These are phyloP conservation scores for Nothocercus nigrocapillus DNA, from an alignment of 2,113 vertebrate species.

Conservation along the genomic window DNA sequence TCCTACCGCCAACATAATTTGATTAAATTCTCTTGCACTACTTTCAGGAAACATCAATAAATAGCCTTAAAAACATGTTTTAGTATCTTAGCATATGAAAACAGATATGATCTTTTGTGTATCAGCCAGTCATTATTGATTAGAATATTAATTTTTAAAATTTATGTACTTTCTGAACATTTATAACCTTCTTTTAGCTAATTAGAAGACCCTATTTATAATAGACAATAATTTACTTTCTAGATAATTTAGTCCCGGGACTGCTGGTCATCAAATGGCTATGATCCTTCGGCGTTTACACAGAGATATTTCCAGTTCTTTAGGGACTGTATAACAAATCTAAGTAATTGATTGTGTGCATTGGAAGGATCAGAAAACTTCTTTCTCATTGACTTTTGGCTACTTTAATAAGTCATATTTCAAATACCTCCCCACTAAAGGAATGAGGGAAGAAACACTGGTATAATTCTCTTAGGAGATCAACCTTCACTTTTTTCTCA, in stretches of 20 bases:
- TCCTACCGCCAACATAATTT: not conserved
- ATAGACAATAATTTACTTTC: not conserved
- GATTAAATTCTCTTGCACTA: not conserved
- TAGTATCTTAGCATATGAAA: not conserved
- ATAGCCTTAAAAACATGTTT: not conserved
- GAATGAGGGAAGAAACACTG: not conserved
- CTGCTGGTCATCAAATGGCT: not conserved
- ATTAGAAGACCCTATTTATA: not conserved
- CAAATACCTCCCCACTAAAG: not conserved
- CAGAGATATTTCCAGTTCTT: not conserved
- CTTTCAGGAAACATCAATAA: conserved; percentile 11
- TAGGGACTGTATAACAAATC: not conserved
- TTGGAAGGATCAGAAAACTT: not conserved
- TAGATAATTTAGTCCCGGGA: not conserved
- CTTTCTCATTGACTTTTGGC: not conserved
- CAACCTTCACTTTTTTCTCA: not conserved
- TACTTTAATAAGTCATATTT: not conserved
- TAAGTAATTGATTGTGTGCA: not conserved
- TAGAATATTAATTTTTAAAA: not conserved
- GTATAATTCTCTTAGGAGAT: not conserved
- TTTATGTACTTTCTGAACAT: conserved; percentile 10
- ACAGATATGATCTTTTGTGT: not conserved
- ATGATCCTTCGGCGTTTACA: not conserved
- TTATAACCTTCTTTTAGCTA: not conserved
- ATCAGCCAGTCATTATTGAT: not conserved